Base-by-base conservation (phyloP, 1,140 invertebrate genomes). In the Drosophila tropicalis region DNA sequence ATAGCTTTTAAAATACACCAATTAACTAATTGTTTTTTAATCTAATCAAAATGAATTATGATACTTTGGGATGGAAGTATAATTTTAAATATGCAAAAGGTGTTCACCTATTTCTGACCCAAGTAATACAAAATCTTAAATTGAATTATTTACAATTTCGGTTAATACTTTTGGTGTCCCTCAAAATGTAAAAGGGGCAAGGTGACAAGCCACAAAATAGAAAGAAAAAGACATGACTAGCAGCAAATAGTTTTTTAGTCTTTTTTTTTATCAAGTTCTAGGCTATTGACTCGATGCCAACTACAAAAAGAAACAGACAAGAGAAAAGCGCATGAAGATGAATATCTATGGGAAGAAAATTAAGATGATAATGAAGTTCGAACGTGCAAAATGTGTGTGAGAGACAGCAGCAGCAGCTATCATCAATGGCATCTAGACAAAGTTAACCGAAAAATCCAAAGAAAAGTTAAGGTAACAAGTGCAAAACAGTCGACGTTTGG, bases 221-320 rank as follows among this genome's bases (percentile, higher is more conserved):
- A 47, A 40, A 15, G 51, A 61, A 70, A 56, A 12, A 66, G 32
- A 72, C 64, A 60, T 74, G 70, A 62, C 73, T 56, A 40, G 57
- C 55, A 40, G 57, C 67, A 70, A 64, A 70, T 67, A 32, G 76
- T 69, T 73, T 70, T 62, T 69, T 51, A 56, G 39, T n/a, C 12
- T n/a, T 44, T 22, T 7, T 47, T 3, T 71, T 83, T 70, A 54
- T 67, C 79, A 82, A 84, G 81, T 84, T 79, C 76, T 83, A 58
- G 81, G 81, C 72, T 76, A 64, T 79, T 76, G 76, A 79, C 67
- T 71, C 40, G 67, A 44, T 74, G 78, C 78, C 70, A 80, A 78
- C 40, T 67, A 39, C 2, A 39, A 1, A 5, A 39, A 39, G 12
- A 12, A 12, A 12, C 36, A 39, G 12, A 36, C 34, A 36, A 73